Evolutionary conservation across 2,888 invertebrate genomes (phyloP).

Genomic region (Neoascia interrupta): DNA sequence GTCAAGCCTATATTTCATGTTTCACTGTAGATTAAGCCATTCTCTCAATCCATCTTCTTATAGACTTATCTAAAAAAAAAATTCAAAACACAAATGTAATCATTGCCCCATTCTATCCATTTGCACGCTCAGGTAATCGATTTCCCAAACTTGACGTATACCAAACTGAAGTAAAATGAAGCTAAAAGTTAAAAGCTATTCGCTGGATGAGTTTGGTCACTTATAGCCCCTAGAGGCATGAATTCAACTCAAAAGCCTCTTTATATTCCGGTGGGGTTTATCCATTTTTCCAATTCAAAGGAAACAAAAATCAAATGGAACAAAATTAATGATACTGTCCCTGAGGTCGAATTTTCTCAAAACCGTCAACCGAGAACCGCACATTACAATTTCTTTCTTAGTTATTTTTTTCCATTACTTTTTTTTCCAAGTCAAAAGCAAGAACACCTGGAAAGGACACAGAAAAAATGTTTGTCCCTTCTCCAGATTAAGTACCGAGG

Average conservation of each 20-base stretch:
- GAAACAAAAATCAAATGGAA: constrained; percentile 14
- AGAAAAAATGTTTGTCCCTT: background rate
- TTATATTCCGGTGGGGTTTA: background rate
- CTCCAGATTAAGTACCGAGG: background rate
- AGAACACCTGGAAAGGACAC: constrained; percentile 10
- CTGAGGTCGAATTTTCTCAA: constrained; percentile 15
- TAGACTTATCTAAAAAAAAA: no score
- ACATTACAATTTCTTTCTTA: constrained; percentile 4
- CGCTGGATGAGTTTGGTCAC: background rate
- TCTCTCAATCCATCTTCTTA: no score
- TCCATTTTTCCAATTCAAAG: constrained; percentile 5
- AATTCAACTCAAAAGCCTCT: constrained; percentile 9
- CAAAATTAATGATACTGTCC: constrained; percentile 36
- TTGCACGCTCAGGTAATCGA: no score
- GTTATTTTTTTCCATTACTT: background rate
- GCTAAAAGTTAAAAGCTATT: constrained; percentile 6
- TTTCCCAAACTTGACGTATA: no score
- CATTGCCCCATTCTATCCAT: background rate
- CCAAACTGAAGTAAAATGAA: background rate
- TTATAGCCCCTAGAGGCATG: constrained; percentile 8
- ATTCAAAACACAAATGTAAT: no score
- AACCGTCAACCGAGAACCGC: constrained; percentile 26
- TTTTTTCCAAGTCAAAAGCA: background rate
- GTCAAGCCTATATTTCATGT: no score
- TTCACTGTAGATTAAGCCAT: no score